phyloP scores from a whole-genome alignment of 2,888 invertebrate genomes.

The Catocala nupta region DNA sequence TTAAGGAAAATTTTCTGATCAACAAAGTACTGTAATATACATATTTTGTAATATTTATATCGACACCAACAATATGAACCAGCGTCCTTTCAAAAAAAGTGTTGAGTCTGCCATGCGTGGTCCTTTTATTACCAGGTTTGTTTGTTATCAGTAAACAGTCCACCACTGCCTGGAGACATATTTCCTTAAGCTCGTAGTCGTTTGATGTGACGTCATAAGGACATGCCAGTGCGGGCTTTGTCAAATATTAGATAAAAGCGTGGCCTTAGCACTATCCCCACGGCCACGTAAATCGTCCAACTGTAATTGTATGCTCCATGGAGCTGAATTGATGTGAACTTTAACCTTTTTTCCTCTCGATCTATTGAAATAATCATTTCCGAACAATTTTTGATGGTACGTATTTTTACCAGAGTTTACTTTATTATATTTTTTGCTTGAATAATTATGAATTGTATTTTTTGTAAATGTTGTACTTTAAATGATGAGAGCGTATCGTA shows the following conservation, averaged over 20 bases:
- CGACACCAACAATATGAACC: too few species aligned
- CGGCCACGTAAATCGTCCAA: slow-evolving; percentile 31
- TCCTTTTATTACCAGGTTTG: not conserved
- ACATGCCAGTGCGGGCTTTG: slow-evolving; percentile 34
- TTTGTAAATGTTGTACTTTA: slow-evolving; percentile 1
- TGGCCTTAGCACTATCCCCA: slow-evolving; percentile 21
- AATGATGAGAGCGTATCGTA: not conserved
- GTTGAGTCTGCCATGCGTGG: slow-evolving; percentile 12
- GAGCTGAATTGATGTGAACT: slow-evolving; percentile 35
- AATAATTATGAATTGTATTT: not conserved
- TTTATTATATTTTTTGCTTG: not conserved
- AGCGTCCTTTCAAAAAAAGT: too few species aligned
- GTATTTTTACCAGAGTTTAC: slow-evolving; percentile 9
- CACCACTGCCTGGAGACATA: slow-evolving; percentile 13
- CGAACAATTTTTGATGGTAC: slow-evolving; percentile 32
- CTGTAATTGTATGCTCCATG: slow-evolving; percentile 45
- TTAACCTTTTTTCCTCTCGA: slow-evolving; percentile 40
- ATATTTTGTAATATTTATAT: too few species aligned
- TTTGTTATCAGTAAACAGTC: slow-evolving; percentile 7
- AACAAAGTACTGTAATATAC: too few species aligned
- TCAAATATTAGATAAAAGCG: slow-evolving; percentile 50
- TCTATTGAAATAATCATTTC: slow-evolving; percentile 52
- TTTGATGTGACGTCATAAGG: slow-evolving; percentile 40
- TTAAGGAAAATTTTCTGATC: too few species aligned
- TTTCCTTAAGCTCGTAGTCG: slow-evolving; percentile 11